Conservation (phyloP, 2,888 invertebrate species). For the Dicycla oo region DNA sequence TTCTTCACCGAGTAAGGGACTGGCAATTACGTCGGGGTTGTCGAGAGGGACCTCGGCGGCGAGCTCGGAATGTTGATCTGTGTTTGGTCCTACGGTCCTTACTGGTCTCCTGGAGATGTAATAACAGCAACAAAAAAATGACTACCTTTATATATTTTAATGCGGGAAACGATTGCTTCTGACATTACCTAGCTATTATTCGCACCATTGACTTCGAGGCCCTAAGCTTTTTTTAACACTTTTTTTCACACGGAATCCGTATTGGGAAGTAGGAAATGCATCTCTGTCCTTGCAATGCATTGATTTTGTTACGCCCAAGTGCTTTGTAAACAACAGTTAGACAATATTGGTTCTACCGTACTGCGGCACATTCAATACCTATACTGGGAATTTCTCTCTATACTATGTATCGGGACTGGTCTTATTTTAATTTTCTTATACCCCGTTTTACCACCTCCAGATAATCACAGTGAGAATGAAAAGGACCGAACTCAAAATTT, state of each 20-base stretch:
- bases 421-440: neutral
- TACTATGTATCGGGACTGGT: too few species aligned
- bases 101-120: too few species aligned
- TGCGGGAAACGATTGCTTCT: conserved; percentile 73
- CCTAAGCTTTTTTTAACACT: conserved; percentile 69
- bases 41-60: too few species aligned
- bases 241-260: conserved; percentile 76
- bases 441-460: neutral
- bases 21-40: too few species aligned
- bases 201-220: conserved; percentile 75
- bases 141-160: conserved; percentile 43
- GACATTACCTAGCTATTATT: conserved; percentile 67
- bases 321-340: conserved; percentile 17
- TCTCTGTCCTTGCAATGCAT: conserved; percentile 67
- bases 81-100: too few species aligned
- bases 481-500: too few species aligned
- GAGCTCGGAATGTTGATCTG: too few species aligned
- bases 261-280: conserved; percentile 75
- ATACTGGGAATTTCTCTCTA: too few species aligned
- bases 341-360: neutral
- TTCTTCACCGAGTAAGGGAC: too few species aligned
- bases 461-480: too few species aligned
- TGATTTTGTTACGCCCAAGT: conserved; percentile 66
- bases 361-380: too few species aligned
- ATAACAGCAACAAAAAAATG: conserved; percentile 44